These are phyloP conservation scores for Sinohyriopsis cumingii DNA, from an alignment of 2,888 invertebrate species.

Conservation along the genomic window DNA sequence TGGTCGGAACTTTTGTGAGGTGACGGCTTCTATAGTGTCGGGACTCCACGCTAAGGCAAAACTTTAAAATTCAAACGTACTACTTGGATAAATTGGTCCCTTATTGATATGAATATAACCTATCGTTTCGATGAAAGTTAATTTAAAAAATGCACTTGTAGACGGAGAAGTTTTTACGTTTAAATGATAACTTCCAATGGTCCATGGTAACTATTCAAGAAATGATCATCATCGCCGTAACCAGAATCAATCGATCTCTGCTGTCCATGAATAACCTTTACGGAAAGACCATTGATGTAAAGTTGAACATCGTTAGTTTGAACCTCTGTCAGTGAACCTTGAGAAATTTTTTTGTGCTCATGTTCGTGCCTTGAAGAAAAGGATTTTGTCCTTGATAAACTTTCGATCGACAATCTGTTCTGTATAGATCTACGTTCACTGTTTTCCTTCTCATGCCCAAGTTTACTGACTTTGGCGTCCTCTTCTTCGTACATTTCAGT, in stretches of 20 bases:
- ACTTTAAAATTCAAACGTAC: too few relatives aligned
- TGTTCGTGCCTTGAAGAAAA: too few relatives aligned
- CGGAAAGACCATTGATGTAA: constrained; percentile 27
- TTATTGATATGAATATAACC: too few relatives aligned
- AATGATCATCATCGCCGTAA: constrained; percentile 36
- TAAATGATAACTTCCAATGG: constrained; percentile 33
- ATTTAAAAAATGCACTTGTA: too few relatives aligned
- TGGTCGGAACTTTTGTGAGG: too few relatives aligned
- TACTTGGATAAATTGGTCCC: too few relatives aligned
- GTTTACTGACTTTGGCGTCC: constrained; percentile 30
- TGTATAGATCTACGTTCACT: too few relatives aligned
- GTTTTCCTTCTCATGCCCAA: not conserved
- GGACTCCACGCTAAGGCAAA: too few relatives aligned
- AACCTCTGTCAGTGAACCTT: not conserved
- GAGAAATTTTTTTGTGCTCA: not conserved
- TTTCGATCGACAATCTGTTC: too few relatives aligned
- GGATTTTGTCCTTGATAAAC: too few relatives aligned
- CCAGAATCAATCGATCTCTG: constrained; percentile 47
- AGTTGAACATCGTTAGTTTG: constrained; percentile 29
- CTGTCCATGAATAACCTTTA: constrained; percentile 35
- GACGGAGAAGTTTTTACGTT: not conserved
- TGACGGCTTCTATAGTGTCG: too few relatives aligned
- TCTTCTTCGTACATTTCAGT: constrained; percentile 55
- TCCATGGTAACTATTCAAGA: constrained; percentile 17
- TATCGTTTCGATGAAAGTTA: too few relatives aligned